A percentile compares a stretch with the other conserved stretches of the same genome.
These are phyloP conservation scores for Pseudomugil tenellus DNA, from an alignment of 2,797 vertebrate genomes.

Conservation along the genomic window DNA sequence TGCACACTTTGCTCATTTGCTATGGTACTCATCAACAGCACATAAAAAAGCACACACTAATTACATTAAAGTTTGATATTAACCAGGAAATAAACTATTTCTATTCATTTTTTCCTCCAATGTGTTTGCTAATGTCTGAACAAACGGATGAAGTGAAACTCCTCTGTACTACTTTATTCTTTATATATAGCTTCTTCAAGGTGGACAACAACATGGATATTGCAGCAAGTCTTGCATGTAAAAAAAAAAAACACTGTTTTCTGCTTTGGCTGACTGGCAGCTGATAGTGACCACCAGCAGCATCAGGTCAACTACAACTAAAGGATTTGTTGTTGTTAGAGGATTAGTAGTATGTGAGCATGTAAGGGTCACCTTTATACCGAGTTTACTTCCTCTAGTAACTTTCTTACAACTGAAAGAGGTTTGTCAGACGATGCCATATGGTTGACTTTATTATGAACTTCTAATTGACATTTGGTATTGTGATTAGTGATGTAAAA, in stretches of 20 bases:
- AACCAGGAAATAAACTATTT: neutral
- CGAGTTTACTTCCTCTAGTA: constrained; percentile 58
- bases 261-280: constrained; percentile 1
- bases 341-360: constrained; percentile 69
- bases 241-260: neutral
- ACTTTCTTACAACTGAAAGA: constrained; percentile 3
- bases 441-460: neutral
- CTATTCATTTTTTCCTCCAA: neutral
- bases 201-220: neutral
- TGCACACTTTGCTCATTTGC: constrained; percentile 20
- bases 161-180: neutral
- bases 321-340: constrained; percentile 69
- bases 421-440: neutral
- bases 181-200: neutral
- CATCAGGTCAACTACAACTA: constrained; percentile 38
- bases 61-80: neutral
- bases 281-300: constrained; percentile 36
- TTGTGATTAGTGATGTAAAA: constrained; percentile 1
- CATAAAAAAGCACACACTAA: neutral
- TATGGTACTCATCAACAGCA: neutral
- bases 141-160: neutral
- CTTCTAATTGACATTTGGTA: neutral
- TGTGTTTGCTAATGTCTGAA: neutral
- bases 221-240: neutral
- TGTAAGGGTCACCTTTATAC: constrained; percentile 83